Evolutionary conservation across 2,797 vertebrate species (phyloP).

Genomic region (Margarornis squamiger): DNA sequence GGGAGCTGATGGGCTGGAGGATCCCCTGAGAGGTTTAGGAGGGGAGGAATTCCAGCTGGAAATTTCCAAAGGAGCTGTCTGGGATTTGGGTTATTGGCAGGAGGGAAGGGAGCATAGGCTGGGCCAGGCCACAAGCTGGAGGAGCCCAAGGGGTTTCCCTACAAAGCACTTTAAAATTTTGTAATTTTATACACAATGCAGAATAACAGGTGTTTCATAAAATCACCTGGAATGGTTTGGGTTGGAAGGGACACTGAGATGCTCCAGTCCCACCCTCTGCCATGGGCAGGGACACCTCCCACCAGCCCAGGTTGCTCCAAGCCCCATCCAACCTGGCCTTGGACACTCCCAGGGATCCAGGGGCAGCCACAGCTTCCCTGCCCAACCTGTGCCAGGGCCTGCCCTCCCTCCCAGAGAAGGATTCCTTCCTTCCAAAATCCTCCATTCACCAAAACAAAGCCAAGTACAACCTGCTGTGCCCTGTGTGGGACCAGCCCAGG

Average conservation of each 20-base stretch:
- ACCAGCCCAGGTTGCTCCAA: accelerated
- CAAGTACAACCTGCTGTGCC: accelerated
- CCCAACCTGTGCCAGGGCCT: background rate
- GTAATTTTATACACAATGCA: accelerated
- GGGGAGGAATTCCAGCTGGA: background rate
- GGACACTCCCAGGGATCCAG: background rate
- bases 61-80: accelerated
- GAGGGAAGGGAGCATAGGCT: accelerated
- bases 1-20: background rate
- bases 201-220: background rate
- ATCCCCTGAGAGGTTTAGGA: background rate
- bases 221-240: background rate
- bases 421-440: background rate
- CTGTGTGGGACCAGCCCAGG: background rate
- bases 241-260: background rate
- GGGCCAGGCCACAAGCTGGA: accelerated
- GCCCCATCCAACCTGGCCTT: accelerated
- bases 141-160: background rate
- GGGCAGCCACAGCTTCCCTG: background rate
- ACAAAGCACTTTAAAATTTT: accelerated
- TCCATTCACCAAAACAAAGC: background rate
- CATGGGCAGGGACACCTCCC: background rate
- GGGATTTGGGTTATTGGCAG: background rate
- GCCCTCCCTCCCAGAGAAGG: accelerated
- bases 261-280: background rate